These are phyloP conservation scores for Torymus aiolomorphi DNA, from an alignment of 2,888 invertebrate species.

Conservation along the genomic window DNA sequence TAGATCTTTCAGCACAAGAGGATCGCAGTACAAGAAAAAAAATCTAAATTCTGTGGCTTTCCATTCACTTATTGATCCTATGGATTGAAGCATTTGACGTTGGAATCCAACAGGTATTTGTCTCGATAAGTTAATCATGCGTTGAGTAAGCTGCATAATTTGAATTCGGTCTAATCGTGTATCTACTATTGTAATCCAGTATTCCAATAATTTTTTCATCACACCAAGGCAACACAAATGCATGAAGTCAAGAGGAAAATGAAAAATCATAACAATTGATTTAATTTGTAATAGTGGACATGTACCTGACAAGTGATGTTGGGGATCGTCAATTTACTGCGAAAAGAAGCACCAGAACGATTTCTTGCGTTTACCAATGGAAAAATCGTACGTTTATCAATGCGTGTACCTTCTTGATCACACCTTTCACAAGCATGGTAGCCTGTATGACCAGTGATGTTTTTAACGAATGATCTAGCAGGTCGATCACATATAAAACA, in stretches of 20 bases:
- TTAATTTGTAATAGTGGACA: slow-evolving; percentile 51
- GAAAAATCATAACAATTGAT: slow-evolving; percentile 41
- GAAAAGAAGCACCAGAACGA: slow-evolving; percentile 51
- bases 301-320: slow-evolving; percentile 47
- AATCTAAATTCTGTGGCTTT: slow-evolving; percentile 51
- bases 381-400: slow-evolving; percentile 37
- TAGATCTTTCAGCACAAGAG: not conserved
- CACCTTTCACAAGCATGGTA: slow-evolving; percentile 58
- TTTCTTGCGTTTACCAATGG: slow-evolving; percentile 23
- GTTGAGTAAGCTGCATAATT: not conserved
- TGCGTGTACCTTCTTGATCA: slow-evolving; percentile 42
- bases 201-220: slow-evolving; percentile 49
- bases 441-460: slow-evolving; percentile 55
- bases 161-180: slow-evolving; percentile 12
- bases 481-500: slow-evolving; percentile 58
- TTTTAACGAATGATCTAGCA: slow-evolving; percentile 55
- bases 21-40: too few species aligned
- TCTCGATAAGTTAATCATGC: not conserved
- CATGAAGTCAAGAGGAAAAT: slow-evolving; percentile 55
- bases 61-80: not conserved
- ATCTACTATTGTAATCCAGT: slow-evolving; percentile 31
- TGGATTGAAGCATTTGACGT: not conserved
- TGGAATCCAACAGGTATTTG: slow-evolving; percentile 9
- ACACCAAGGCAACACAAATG: slow-evolving; percentile 43
- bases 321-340: slow-evolving; percentile 43